Evolutionary conservation across 2,113 vertebrate genomes (phyloP), one percentile per base, ranked within the genome.

Genomic region (Lophotis ruficrista): DNA sequence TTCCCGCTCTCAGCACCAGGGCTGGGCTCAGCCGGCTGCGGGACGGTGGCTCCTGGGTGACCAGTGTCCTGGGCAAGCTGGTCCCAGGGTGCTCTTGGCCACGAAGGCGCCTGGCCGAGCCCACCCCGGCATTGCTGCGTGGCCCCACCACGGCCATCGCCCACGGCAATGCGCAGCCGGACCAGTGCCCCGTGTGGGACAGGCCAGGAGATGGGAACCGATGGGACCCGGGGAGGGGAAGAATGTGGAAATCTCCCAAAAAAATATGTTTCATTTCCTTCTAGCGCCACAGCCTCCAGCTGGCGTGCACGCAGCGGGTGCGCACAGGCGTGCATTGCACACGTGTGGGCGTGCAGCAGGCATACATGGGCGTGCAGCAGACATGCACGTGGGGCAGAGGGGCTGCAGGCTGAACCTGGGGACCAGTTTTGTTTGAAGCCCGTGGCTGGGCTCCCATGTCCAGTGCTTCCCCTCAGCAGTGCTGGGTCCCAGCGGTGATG

Each of bases 401-500:
- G 41, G 60, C 76, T 77, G 53, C 58, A 78, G 58, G 71, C 64
- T 78, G 48, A 43, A 37, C 43, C 20, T 37, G 64, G 37, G 88
- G 76, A 87, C 61, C 86, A 72, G 24, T 94, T 84, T 93, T 51
- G 86, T 68, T 86, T 31, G 43, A 70, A 95, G 94, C 27, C 58
- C 0, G 10, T 70, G 90, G 90, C 60, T 2, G 10, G 27, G 31
- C 13, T 89, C n/a, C 51, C 5, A 0, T 12, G 28, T 41, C 75
- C 1, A 3, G 28, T 0, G 2, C 2, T 4, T 24, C 48, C 37
- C 37, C 2, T 0, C 0, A 6, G 33, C 37, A 16, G 31, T 30
- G 23, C 22, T 13, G 22, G 51, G 48, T 31, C 43, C 27, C 58
- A 28, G 58, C 3, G 2, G 25, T 5, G 22, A 6, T 11, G 45